phyloP scores from a whole-genome alignment of 2,113 vertebrate genomes.

The Saguinus midas region DNA sequence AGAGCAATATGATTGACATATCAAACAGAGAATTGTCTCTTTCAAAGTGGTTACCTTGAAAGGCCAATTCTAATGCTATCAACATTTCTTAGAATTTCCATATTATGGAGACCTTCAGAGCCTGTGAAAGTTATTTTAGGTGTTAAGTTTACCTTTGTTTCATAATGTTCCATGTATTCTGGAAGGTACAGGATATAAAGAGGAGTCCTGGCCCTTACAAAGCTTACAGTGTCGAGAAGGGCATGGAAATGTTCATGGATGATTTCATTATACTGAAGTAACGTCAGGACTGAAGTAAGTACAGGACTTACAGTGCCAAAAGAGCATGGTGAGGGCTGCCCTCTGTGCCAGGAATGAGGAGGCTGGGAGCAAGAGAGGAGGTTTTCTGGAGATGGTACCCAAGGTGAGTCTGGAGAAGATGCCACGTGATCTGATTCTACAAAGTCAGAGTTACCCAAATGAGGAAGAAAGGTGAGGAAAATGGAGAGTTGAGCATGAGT shows the following conservation, averaged over 20 bases:
- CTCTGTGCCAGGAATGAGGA: background rate
- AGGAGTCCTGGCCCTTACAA: background rate
- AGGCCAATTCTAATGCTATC: background rate
- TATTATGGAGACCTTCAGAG: background rate
- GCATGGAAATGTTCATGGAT: background rate
- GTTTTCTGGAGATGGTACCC: background rate
- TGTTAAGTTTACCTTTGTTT: background rate
- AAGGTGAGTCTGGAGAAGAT: background rate
- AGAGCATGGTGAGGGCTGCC: background rate
- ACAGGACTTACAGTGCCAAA: background rate
- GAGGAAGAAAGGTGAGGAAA: background rate
- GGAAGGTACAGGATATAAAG: background rate
- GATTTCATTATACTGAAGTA: background rate
- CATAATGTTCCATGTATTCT: background rate
- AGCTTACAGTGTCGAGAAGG: background rate
- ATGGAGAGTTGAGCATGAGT: background rate
- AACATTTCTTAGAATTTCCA: constrained; percentile 19
- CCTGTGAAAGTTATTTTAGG: background rate
- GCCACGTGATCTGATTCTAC: background rate
- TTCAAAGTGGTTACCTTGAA: background rate
- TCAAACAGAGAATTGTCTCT: background rate
- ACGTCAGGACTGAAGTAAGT: background rate
- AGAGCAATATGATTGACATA: background rate
- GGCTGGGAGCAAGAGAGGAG: too few relatives aligned
- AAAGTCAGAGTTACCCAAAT: background rate